Conservation (phyloP, 2,113 vertebrate species). For the Potamarius usumacintae region DNA sequence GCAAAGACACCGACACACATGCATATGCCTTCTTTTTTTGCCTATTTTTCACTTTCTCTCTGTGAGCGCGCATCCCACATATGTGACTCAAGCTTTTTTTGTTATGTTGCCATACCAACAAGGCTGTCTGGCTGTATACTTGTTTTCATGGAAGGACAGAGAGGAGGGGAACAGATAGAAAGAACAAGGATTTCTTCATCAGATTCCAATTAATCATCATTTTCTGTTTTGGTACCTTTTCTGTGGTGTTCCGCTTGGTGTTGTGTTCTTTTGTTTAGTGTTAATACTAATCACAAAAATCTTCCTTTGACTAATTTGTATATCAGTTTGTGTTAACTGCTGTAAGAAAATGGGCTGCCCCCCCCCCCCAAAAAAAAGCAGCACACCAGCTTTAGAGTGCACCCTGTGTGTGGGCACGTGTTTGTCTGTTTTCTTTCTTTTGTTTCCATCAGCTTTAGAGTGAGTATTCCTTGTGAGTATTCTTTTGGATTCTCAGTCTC, state of each 20-base stretch:
- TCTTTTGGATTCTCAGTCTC: background rate
- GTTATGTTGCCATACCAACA: constrained; percentile 48
- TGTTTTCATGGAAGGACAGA: constrained; percentile 34
- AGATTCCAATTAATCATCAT: background rate
- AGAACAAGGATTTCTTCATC: background rate
- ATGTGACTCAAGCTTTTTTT: constrained; percentile 51
- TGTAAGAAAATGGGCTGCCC: background rate
- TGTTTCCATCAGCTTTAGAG: background rate
- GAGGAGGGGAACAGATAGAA: background rate
- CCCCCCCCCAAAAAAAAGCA: no score
- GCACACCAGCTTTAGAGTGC: background rate
- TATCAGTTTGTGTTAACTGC: background rate
- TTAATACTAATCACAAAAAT: background rate
- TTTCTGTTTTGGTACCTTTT: background rate
- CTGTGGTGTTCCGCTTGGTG: background rate
- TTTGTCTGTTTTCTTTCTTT: background rate
- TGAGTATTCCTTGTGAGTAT: background rate
- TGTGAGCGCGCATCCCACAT: constrained; percentile 16
- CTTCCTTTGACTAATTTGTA: background rate
- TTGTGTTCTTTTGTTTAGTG: background rate
- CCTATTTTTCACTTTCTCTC: background rate
- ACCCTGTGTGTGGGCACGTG: constrained; percentile 5
- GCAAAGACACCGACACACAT: background rate
- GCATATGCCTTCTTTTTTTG: background rate
- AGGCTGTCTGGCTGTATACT: constrained; percentile 36